A percentile compares a stretch with the other conserved stretches of the same genome.
These are phyloP conservation scores for Silurus lanzhouensis DNA, from an alignment of 2,797 vertebrate genomes.

Conservation along the genomic window DNA sequence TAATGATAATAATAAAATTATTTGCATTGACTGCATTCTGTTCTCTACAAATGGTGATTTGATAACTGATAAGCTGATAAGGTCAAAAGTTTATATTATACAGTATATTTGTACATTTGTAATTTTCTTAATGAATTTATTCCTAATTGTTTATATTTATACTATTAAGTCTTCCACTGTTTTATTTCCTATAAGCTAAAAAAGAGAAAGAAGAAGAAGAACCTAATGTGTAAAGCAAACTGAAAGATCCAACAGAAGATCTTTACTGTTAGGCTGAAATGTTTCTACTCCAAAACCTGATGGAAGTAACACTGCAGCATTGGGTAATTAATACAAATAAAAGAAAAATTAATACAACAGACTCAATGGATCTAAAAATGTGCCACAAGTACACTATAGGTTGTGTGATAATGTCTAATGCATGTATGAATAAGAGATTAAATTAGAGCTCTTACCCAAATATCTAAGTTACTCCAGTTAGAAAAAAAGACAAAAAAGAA, in stretches of 20 bases:
- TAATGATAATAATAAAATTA: too few relatives aligned
- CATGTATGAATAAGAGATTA: background rate
- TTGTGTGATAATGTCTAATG: background rate
- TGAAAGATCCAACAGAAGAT: conserved; percentile 60
- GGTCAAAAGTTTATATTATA: too few relatives aligned
- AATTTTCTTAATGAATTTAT: too few relatives aligned
- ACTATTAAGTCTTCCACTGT: background rate
- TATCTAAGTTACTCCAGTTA: background rate
- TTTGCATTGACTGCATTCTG: too few relatives aligned
- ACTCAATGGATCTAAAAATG: background rate
- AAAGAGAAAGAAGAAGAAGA: conserved; percentile 44
- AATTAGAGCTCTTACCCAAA: background rate
- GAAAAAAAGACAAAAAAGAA: conserved; percentile 15
- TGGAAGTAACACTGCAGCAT: conserved; percentile 49
- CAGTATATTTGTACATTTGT: too few relatives aligned
- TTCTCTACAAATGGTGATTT: too few relatives aligned
- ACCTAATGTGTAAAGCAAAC: conserved; percentile 51
- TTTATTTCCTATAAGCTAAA: conserved; percentile 33
- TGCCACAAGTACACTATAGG: background rate
- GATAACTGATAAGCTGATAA: too few relatives aligned
- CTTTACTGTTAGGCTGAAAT: conserved; percentile 58
- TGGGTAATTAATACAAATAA: background rate
- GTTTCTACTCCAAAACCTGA: background rate
- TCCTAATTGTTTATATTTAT: background rate
- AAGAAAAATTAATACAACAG: too few relatives aligned